Evolutionary conservation across 2,113 vertebrate species (phyloP), one percentile per base, ranked within the genome.

Genomic region (Megaptera novaeangliae): DNA sequence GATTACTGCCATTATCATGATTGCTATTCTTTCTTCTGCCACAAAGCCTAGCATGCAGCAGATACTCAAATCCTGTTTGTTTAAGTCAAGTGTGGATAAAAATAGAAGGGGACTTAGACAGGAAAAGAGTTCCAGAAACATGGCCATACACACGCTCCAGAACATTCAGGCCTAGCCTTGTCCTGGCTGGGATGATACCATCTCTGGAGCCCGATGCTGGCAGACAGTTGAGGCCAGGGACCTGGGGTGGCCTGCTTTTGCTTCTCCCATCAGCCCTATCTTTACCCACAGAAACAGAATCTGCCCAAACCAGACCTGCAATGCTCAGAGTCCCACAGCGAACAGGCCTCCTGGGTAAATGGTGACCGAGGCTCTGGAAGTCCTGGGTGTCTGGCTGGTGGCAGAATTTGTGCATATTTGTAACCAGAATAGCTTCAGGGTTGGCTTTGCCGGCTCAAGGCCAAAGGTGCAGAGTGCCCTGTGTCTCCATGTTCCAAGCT

Each of bases 131-230:
- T 59, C 21, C 69, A 29, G 74, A 75, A 87, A 27, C 31, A 49
- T 49, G 10, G 20, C 12, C 41, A 18, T 80, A 27, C 9, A 0
- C 3, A 2, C 1, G 0, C 29, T 66, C 31, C 31, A 18, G 78
- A 23, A 4, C 5, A 18, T 63, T 36, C 71, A 52, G 71, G 88
- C 52, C 72, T n/a, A 13, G 11, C 68, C 61, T 63, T 44, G 49
- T 20, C 57, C 69, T 44, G 68, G 23, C 36, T 14, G 61, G 46
- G 39, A 25, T 17, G 9, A 39, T 10, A 6, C 64, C 23, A 11
- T 52, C 89, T 81, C 29, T 59, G 59, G 94, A 81, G 92, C 25
- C 25, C 29, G 36, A 36, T 1, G 12, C 68, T 44, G 29, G n/a
- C 74, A 55, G 59, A 25, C 11, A 15, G 31, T 9, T 6, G 78